Evolutionary conservation across 2,888 invertebrate genomes (phyloP).

Genomic region (Tigriopus californicus): DNA sequence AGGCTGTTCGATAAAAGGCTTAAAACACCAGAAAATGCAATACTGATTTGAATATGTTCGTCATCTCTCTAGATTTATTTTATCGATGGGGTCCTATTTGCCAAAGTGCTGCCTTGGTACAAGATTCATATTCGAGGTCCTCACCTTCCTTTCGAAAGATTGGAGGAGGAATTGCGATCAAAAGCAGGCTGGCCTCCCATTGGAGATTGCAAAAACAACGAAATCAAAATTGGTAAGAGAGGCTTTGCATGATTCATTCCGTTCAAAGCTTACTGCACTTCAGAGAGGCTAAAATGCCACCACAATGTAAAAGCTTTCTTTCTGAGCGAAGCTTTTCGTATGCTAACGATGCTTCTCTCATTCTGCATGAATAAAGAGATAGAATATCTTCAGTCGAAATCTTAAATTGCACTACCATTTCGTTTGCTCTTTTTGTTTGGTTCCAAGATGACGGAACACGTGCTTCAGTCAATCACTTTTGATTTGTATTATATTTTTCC

Average conservation of each 20-base stretch:
- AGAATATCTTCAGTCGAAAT: too few species aligned
- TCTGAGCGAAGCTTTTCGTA: too few species aligned
- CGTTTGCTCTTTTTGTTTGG: too few species aligned
- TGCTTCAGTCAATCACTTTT: too few species aligned
- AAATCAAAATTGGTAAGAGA: conserved; percentile 13
- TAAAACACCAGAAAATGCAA: neutral
- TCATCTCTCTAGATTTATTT: conserved; percentile 3
- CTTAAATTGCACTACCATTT: too few species aligned
- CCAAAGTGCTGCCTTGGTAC: conserved; percentile 16
- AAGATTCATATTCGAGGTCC: conserved; percentile 12
- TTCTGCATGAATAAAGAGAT: too few species aligned
- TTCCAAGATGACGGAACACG: too few species aligned
- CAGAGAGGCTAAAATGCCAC: neutral
- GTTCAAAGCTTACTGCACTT: neutral
- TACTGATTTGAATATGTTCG: too few species aligned
- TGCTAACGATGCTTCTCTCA: neutral
- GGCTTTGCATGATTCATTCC: neutral
- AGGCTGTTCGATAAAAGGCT: neutral
- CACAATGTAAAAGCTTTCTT: neutral
- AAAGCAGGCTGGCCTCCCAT: conserved; percentile 16
- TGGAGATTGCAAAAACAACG: conserved; percentile 11
- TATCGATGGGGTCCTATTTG: conserved; percentile 11
- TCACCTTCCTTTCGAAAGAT: conserved; percentile 10
- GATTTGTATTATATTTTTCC: too few species aligned
- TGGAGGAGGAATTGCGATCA: conserved; percentile 14